Percentiles rank a stretch among this genome's conserved stretches.
Evolutionary conservation across 2,888 invertebrate species (phyloP).

Genomic region (Clistopyga incitator): DNA sequence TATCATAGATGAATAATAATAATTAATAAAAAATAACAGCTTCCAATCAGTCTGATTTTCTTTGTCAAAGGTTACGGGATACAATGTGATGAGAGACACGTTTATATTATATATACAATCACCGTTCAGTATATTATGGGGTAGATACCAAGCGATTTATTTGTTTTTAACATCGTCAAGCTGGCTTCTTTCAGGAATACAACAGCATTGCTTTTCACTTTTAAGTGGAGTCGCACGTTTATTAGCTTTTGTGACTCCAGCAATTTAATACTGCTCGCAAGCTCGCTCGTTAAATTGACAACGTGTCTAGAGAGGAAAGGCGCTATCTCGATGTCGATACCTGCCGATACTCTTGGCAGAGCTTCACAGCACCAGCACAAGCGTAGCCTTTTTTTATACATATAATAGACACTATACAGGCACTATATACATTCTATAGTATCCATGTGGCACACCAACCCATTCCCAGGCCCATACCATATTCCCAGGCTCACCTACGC

Average conservation of each 20-base stretch:
- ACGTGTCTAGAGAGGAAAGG: conserved; percentile 20
- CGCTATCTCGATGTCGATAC: conserved; percentile 57
- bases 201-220: background rate
- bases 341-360: conserved; percentile 42
- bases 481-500: conserved; percentile 44
- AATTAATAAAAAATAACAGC: too few species aligned
- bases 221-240: conserved; percentile 6
- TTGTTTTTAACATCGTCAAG: background rate
- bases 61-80: too few species aligned
- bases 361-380: conserved; percentile 6
- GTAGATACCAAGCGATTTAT: background rate
- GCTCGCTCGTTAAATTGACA: conserved; percentile 30
- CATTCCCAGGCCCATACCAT: too few species aligned
- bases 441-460: conserved; percentile 29
- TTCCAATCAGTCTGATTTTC: too few species aligned
- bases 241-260: conserved; percentile 29
- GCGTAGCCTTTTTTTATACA: conserved; percentile 32
- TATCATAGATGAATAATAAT: too few species aligned
- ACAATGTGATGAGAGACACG: background rate
- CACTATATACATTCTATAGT: conserved; percentile 43
- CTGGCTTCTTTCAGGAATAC: conserved; percentile 15
- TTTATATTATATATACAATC: background rate
- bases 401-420: conserved; percentile 36
- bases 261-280: conserved; percentile 11
- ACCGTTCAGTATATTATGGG: background rate